Base-by-base conservation (phyloP, 2,113 vertebrate genomes). In the Porphyrio hochstetteri region DNA sequence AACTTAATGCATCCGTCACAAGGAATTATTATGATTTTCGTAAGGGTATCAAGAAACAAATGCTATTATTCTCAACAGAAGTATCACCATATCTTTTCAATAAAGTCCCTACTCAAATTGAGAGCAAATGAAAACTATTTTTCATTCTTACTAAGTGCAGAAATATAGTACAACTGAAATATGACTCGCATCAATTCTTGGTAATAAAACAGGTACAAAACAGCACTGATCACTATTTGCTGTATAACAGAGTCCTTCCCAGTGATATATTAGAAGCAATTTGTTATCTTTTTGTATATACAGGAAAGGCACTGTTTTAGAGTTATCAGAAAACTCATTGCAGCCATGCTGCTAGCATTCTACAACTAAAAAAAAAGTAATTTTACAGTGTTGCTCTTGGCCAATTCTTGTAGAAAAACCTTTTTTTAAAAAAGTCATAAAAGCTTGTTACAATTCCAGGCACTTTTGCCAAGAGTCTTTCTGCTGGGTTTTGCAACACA, bases 11-110 rank as follows among this genome's bases (percentile, higher is more conserved):
- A 85, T 90, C 63, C 94, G 53, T 11, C 67, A 82, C 24, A 77
- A 86, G 56, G 82, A 96, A 92, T 86, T 82, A 76, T 46, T 61
- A 74, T 46, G 46, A 83, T 64, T 90, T 89, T 77, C 16, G 6
- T 86, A 67, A 75, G 48, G 19, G 7, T n/a, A 82, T 59, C 53
- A 88, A 90, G 88, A 92, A 85, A 83, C 71, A 92, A 93, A 96
- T 72, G 82, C 27, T 68, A 64, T 59, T 75, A 68, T 35, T 29
- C 36, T 92, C 65, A 92, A 46, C 5, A 23, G 44, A 88, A 92
- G 28, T 33, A 86, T 65, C 16, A 46, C 4, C 9, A 28, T n/a
- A n/a, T 44, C 60, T 79, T 96, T 93, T 82, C 27, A 71, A 27
- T 65, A 11, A 94, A 90, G 55, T 68, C 36, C 10, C 53, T 42